Evolutionary conservation across 2,888 invertebrate species (phyloP).

Genomic region (Coelopa pilipes): DNA sequence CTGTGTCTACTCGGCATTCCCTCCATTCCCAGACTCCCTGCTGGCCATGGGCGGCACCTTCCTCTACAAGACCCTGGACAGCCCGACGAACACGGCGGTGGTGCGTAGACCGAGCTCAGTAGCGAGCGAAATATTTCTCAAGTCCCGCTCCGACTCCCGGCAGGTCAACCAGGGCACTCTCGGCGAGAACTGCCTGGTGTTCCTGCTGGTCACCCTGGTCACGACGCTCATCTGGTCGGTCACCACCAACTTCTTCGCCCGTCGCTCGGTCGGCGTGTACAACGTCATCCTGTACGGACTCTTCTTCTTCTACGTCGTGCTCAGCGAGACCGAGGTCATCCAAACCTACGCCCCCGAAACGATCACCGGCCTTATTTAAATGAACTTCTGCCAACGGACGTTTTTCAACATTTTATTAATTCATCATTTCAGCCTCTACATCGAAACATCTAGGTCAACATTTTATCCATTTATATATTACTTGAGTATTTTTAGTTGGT

Average conservation of each 20-base stretch:
- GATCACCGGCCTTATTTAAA: background rate
- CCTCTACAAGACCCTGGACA: conserved; percentile 37
- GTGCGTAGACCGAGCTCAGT: conserved; percentile 18
- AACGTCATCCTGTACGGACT: conserved; percentile 41
- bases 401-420: too few species aligned
- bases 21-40: conserved; percentile 43
- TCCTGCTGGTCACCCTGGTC: conserved; percentile 46
- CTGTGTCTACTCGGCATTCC: background rate
- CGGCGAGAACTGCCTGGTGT: conserved; percentile 52
- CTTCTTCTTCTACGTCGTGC: conserved; percentile 41
- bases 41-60: conserved; percentile 45
- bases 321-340: conserved; percentile 46
- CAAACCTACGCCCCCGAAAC: conserved; percentile 40
- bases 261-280: conserved; percentile 45
- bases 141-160: too few species aligned
- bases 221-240: conserved; percentile 45
- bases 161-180: conserved; percentile 48
- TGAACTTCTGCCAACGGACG: too few species aligned
- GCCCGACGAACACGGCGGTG: conserved; percentile 4
- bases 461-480: too few species aligned
- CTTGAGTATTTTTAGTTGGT: too few species aligned
- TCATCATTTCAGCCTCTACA: too few species aligned
- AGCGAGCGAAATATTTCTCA: too few species aligned
- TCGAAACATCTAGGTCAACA: too few species aligned
- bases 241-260: conserved; percentile 49